Evolutionary conservation across 1,140 invertebrate species (phyloP).

Genomic region (Drosophila kepulauana): DNA sequence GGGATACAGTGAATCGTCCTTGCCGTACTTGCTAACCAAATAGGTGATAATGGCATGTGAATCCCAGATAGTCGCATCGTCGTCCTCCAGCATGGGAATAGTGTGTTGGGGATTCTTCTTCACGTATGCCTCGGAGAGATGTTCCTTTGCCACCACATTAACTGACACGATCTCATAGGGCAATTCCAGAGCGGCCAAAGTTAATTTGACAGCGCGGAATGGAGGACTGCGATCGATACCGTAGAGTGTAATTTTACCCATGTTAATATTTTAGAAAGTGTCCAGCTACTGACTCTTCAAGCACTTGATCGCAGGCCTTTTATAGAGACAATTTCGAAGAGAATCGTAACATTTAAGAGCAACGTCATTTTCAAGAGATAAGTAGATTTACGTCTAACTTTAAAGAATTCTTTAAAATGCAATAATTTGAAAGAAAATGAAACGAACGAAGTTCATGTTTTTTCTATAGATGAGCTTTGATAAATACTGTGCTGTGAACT

Average conservation of each 20-base stretch:
- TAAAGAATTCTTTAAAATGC: no score
- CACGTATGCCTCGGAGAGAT: slow-evolving; percentile 88
- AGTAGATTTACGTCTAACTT: no score
- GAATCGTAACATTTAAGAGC: slow-evolving; percentile 4
- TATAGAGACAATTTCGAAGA: not conserved
- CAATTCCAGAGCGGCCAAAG: slow-evolving; percentile 82
- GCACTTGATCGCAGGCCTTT: not conserved
- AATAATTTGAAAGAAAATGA: no score
- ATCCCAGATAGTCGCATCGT: slow-evolving; percentile 60
- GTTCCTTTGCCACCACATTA: slow-evolving; percentile 87
- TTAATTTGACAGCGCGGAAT: slow-evolving; percentile 84
- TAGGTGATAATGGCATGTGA: slow-evolving; percentile 84
- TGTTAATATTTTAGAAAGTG: slow-evolving; percentile 26
- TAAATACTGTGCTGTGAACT: no score
- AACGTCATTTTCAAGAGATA: not conserved
- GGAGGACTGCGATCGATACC: slow-evolving; percentile 84
- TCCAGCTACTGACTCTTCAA: slow-evolving; percentile 4
- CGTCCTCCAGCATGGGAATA: slow-evolving; percentile 69
- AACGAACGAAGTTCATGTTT: no score
- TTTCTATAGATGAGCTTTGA: no score
- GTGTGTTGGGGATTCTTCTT: slow-evolving; percentile 84
- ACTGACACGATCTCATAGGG: slow-evolving; percentile 85
- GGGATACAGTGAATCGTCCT: slow-evolving; percentile 86
- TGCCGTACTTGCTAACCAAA: slow-evolving; percentile 65
- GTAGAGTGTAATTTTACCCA: slow-evolving; percentile 73